Conservation (phyloP, 2,113 vertebrate genomes). For the Brachionichthys hirsutus region DNA sequence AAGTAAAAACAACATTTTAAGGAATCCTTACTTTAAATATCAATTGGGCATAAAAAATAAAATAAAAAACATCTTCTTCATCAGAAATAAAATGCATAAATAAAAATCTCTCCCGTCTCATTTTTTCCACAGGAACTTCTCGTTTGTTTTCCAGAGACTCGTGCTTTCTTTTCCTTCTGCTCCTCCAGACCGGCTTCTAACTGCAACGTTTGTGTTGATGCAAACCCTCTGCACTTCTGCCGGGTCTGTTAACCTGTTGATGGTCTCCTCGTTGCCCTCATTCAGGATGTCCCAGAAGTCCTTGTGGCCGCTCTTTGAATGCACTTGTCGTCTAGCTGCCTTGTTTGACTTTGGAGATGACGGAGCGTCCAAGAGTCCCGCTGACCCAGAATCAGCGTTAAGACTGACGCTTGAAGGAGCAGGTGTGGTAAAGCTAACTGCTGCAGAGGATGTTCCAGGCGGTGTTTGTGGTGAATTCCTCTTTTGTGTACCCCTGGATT, state of each 20-base stretch:
- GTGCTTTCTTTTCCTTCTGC: conserved; percentile 53
- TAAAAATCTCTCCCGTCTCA: conserved; percentile 20
- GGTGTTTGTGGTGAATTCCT: conserved; percentile 11
- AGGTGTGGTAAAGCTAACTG: background rate
- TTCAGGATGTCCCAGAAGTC: conserved; percentile 96
- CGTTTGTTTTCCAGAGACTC: conserved; percentile 90
- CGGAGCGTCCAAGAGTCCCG: background rate
- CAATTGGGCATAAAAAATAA: too few species aligned
- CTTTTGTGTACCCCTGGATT: conserved; percentile 44
- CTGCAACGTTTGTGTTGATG: conserved; percentile 56
- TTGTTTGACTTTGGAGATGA: background rate
- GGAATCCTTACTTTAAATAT: background rate
- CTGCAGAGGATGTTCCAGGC: background rate
- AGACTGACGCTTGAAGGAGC: background rate
- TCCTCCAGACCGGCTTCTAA: conserved; percentile 52
- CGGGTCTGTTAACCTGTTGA: conserved; percentile 85
- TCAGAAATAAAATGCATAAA: background rate
- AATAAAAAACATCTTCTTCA: background rate
- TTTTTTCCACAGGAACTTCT: conserved; percentile 93
- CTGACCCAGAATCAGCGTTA: conserved; percentile 1
- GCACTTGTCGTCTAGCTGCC: conserved; percentile 34
- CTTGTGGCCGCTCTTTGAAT: conserved; percentile 78
- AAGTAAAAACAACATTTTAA: background rate
- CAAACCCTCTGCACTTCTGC: conserved; percentile 86
- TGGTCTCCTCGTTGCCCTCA: conserved; percentile 86